Percentiles rank a stretch among this genome's conserved stretches.
Evolutionary conservation across 1,140 invertebrate species (phyloP).

Genomic region (Odontomachus brunneus): DNA sequence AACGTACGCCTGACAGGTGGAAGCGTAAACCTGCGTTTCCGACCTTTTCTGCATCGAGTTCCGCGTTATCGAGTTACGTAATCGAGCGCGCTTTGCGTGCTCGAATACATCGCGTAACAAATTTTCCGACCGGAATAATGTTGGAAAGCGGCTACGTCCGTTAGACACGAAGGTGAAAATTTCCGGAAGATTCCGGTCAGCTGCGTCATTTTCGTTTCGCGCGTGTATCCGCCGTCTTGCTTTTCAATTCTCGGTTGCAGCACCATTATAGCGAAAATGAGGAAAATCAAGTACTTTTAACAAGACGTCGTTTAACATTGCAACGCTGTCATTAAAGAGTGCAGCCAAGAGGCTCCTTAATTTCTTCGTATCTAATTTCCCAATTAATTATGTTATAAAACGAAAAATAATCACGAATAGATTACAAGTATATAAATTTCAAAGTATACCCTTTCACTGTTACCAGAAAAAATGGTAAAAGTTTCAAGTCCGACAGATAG

Average conservation of each 20-base stretch:
- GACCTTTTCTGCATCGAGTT: conserved; percentile 37
- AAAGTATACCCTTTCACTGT: too few relatives aligned
- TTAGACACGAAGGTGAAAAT: conserved; percentile 55
- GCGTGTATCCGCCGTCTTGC: background rate
- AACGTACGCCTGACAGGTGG: background rate
- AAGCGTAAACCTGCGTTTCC: conserved; percentile 2
- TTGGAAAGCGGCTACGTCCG: conserved; percentile 44
- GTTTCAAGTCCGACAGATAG: too few relatives aligned
- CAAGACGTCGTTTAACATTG: background rate
- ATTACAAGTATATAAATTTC: too few relatives aligned
- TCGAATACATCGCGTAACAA: conserved; percentile 25
- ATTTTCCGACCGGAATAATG: conserved; percentile 43
- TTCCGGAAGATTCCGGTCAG: conserved; percentile 9
- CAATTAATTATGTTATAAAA: too few relatives aligned
- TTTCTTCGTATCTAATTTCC: too few relatives aligned
- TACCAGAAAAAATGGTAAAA: too few relatives aligned
- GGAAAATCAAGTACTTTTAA: background rate
- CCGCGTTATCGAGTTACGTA: conserved; percentile 48
- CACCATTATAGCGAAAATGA: background rate
- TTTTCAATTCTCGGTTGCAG: background rate
- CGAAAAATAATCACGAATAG: too few relatives aligned
- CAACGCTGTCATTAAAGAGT: too few relatives aligned
- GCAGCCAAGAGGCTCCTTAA: too few relatives aligned
- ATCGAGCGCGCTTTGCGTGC: conserved; percentile 24
- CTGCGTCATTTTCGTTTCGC: background rate